These are phyloP conservation scores for Astyanax mexicanus DNA, from an alignment of 2,797 vertebrate genomes.

Conservation along the genomic window DNA sequence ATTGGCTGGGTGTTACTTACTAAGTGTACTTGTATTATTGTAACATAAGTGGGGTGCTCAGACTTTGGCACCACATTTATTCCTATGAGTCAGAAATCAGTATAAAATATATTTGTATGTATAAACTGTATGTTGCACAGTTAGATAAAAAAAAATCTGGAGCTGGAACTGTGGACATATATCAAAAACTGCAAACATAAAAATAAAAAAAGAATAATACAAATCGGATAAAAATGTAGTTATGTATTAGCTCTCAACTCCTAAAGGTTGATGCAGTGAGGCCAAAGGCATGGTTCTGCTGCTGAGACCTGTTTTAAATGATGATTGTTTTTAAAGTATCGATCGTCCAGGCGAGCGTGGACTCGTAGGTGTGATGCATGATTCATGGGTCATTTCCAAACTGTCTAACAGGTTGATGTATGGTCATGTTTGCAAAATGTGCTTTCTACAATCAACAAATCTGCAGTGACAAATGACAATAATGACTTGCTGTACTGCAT, in stretches of 20 bases:
- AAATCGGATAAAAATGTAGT: too few relatives aligned
- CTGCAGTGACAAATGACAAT: slow-evolving; percentile 41
- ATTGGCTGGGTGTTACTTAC: too few relatives aligned
- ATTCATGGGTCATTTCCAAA: slow-evolving; percentile 43
- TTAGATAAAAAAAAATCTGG: too few relatives aligned
- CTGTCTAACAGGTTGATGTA: slow-evolving; percentile 38
- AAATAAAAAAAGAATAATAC: neutral
- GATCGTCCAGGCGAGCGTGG: slow-evolving; percentile 9
- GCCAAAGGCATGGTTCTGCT: neutral
- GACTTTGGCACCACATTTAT: too few relatives aligned
- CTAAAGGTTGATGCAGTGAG: neutral
- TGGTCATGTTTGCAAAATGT: slow-evolving; percentile 25
- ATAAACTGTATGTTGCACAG: too few relatives aligned
- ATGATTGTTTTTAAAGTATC: slow-evolving; percentile 1
- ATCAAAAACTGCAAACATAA: too few relatives aligned
- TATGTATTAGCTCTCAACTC: neutral
- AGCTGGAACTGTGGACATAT: neutral
- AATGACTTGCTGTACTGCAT: slow-evolving; percentile 33
- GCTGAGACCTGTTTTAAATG: neutral
- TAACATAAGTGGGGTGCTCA: too few relatives aligned
- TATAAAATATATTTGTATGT: too few relatives aligned
- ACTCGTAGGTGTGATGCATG: slow-evolving; percentile 19
- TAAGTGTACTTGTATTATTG: too few relatives aligned
- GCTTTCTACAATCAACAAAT: slow-evolving; percentile 28
- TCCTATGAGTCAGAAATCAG: too few relatives aligned